Percentiles rank a stretch among this genome's conserved stretches.
Evolutionary conservation across 2,888 invertebrate species (phyloP).

Genomic region (Scaptomyza tumidula): DNA sequence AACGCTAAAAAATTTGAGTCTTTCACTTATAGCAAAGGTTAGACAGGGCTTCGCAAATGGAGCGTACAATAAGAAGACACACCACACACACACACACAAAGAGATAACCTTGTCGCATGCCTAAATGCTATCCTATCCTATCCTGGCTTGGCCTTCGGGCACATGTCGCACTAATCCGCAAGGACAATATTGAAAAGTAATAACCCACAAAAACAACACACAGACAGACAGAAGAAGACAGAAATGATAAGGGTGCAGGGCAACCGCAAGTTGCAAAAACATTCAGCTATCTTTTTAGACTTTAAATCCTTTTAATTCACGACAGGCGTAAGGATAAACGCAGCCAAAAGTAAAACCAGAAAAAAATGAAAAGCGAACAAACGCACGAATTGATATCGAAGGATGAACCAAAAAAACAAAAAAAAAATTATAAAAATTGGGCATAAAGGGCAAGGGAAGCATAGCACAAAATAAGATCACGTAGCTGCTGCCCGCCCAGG

Average conservation of each 20-base stretch:
- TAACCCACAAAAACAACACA: conserved; percentile 81
- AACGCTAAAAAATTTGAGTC: not conserved
- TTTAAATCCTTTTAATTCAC: conserved; percentile 80
- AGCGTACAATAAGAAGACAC: conserved; percentile 29
- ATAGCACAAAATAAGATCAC: conserved; percentile 81
- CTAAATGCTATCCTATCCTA: conserved; percentile 20
- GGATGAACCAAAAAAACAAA: conserved; percentile 11
- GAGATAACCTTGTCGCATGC: conserved; percentile 33
- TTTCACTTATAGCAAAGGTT: conserved; percentile 10
- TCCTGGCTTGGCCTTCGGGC: conserved; percentile 57
- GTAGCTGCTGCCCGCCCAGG: conserved; percentile 70
- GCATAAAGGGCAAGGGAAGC: conserved; percentile 63
- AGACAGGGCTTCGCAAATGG: conserved; percentile 18
- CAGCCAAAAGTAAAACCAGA: conserved; percentile 21
- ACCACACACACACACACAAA: conserved; percentile 2
- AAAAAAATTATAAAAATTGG: conserved; percentile 58
- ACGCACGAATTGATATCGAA: conserved; percentile 77
- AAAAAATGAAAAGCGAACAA: conserved; percentile 34
- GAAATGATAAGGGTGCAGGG: conserved; percentile 70
- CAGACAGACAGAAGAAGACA: conserved; percentile 22
- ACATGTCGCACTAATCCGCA: conserved; percentile 82
- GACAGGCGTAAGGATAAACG: conserved; percentile 71
- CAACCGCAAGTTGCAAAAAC: conserved; percentile 77
- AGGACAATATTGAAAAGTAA: conserved; percentile 85
- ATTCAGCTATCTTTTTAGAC: conserved; percentile 68